Conservation (phyloP, 2,113 vertebrate genomes). For the Corydoras sp. region DNA sequence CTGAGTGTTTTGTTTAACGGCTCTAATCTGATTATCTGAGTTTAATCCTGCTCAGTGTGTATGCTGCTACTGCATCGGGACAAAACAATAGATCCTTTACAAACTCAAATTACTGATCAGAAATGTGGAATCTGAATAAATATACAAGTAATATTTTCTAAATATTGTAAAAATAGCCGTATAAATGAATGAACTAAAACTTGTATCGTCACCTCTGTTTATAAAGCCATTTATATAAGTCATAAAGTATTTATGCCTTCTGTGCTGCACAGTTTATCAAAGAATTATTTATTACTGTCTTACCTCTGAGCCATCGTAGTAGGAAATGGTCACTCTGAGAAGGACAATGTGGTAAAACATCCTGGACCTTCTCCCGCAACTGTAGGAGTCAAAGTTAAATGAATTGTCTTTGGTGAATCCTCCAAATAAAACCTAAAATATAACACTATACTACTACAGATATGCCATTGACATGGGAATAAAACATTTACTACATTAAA, state of each 20-base stretch:
- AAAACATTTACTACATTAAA: too few species aligned
- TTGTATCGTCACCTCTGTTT: too few species aligned
- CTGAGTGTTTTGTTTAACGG: conserved; percentile 19
- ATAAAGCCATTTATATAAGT: too few species aligned
- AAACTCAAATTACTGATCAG: not conserved
- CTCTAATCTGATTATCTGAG: conserved; percentile 58
- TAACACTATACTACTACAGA: not conserved
- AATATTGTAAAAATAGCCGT: too few species aligned
- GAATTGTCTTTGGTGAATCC: not conserved
- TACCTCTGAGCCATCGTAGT: conserved; percentile 93
- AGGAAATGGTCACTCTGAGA: conserved; percentile 83
- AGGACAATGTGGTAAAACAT: conserved; percentile 77
- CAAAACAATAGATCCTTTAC: conserved; percentile 22
- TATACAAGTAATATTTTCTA: too few species aligned
- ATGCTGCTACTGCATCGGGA: conserved; percentile 12
- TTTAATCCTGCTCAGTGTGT: conserved; percentile 32
- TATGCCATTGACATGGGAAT: too few species aligned
- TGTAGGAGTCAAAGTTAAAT: conserved; percentile 36
- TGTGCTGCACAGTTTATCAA: too few species aligned
- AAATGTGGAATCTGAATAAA: too few species aligned
- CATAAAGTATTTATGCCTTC: too few species aligned
- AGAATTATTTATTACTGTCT: conserved; percentile 32
- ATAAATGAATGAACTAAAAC: too few species aligned
- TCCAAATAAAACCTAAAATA: not conserved
- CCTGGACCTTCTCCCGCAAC: conserved; percentile 82